These are phyloP conservation scores for Sarcophaga caerulescens DNA, from an alignment of 2,888 invertebrate genomes.

Conservation along the genomic window DNA sequence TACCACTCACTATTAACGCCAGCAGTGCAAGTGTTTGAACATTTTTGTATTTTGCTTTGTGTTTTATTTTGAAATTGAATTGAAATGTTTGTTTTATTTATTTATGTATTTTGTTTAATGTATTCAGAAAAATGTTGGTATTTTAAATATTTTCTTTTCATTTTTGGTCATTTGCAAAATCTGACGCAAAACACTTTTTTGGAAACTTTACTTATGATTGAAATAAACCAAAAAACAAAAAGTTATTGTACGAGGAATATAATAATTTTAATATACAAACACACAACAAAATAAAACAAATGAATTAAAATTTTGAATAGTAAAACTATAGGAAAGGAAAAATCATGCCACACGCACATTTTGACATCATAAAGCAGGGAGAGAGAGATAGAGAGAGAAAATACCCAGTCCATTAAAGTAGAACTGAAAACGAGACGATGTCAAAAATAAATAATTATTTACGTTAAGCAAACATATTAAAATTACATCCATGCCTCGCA, in stretches of 20 bases:
- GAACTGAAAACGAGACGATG: neutral
- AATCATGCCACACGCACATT: conserved; percentile 54
- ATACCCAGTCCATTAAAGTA: too few relatives aligned
- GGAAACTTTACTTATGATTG: conserved; percentile 22
- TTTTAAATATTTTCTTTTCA: conserved; percentile 19
- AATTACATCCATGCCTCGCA: too few relatives aligned
- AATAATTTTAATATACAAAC: too few relatives aligned
- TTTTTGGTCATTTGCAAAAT: conserved; percentile 25
- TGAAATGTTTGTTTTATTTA: conserved; percentile 10
- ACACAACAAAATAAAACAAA: neutral
- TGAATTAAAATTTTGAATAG: conserved; percentile 1
- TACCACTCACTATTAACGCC: neutral
- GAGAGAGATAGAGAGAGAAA: too few relatives aligned
- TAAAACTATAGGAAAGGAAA: neutral
- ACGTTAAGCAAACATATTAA: too few relatives aligned
- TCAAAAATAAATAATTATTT: conserved; percentile 28
- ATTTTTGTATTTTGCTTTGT: neutral
- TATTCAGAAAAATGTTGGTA: conserved; percentile 7
- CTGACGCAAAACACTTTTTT: conserved; percentile 43
- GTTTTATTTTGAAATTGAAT: neutral
- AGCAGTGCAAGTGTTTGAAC: conserved; percentile 19
- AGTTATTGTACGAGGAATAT: too few relatives aligned
- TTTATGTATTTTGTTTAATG: neutral
- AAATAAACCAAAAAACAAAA: neutral
- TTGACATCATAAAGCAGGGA: neutral